Base-by-base conservation (phyloP, 2,888 invertebrate genomes). In the Euphydryas editha region DNA sequence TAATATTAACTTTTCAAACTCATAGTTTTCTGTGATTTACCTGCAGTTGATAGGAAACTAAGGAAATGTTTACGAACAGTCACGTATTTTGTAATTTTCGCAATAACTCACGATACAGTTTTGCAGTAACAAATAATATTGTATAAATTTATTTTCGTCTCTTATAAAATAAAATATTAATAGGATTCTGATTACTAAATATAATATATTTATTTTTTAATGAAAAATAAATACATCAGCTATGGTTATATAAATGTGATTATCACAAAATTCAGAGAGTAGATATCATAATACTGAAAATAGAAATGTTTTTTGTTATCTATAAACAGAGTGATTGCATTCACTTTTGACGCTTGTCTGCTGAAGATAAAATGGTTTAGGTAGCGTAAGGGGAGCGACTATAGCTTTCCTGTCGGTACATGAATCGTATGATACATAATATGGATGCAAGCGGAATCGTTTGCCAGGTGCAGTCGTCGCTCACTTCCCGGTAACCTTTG, bases 401-500 rank as follows among this genome's bases (percentile, higher is more conserved):
- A 17, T 54, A 36, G 54, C n/a, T 54, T 54, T 58, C 58, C 58
- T 44, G 58, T 42, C 36, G 13, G 18, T 37, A 24, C 30, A 30
- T 42, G 18, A 54, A 54, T 61, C 30, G 30, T 39, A 18, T 54
- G 20, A 55, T 55, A 58, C 30, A 17, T 58, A 18, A 2, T 58
- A 8, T 30, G 42, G 57, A 30, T 37, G 46, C 18, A 39, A n/a
- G 51, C 39, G 54, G 56, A 49, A 58, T 68, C 17, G 30, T 54
- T 18, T 30, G 62, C 55, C 54, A 62, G 58, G 67, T 60, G 65
- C 56, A 60, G 56, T 55, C 30, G 47, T 61, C 60, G 51, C 63
- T 57, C 62, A 59, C 63, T 67, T 72, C 67, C 72, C 68, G 68
- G 70, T 65, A 67, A 63, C 61, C 67, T 70, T 68, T 72, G 67